Base-by-base conservation (phyloP, 2,888 invertebrate genomes). In the Encarsia formosa region DNA sequence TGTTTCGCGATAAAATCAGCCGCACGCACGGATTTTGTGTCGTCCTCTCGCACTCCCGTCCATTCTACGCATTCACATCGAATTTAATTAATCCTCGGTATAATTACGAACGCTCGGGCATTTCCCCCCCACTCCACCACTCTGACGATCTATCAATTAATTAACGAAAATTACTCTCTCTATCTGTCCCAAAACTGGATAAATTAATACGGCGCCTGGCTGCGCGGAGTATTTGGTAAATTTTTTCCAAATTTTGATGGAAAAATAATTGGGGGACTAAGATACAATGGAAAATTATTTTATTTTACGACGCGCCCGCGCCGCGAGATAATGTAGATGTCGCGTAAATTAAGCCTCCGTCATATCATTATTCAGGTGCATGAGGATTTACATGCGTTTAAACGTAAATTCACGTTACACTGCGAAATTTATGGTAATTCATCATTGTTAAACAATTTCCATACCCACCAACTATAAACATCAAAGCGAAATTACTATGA, bases 121-220 rank as follows among this genome's bases (percentile, higher is more conserved):
- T 61, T 60, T 57, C 61, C 60, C 59, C n/a, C 59, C 59, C 55
- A 59, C 61, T 61, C 59, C 59, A 65, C 66, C 69, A 19, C 13
- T 54, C 58, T 62, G 65, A 66, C 69, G 64, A 71, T 73, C 70
- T 66, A 67, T 69, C 69, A 70, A 71, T 72, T 72, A 72, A 71
- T 72, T 71, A 70, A 69, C 65, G 70, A 69, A 70, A 70, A 71
- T 72, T 66, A 6, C 26, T 26, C 26, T 6, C 11, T 6, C 26
- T 26, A n/a, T 26, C n/a, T 31, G n/a, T 13, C 31, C 23, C 26
- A 31, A 11, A 11, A 11, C 23, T 29, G 5, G 16, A 18, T 24
- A 35, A 49, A 49, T 49, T 29, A 29, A 42, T 37, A 31, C 23
- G 18, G 43, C 34, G 5, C 18, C 8, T 15, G 16, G 8, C 34